phyloP scores from a whole-genome alignment of 2,888 invertebrate species.

The Drepanosiphum platanoidis region DNA sequence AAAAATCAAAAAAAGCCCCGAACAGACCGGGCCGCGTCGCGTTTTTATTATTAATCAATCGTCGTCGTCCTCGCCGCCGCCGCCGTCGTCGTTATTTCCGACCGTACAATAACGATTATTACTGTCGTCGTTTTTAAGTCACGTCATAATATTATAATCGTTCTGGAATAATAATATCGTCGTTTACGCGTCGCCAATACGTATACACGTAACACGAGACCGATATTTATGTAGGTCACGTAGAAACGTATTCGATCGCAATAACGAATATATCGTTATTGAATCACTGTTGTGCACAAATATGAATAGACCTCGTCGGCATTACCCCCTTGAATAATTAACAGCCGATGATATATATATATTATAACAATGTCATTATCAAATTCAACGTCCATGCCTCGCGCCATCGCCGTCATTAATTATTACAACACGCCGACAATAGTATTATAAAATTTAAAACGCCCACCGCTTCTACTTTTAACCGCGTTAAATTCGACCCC shows the following conservation, averaged over 20 bases:
- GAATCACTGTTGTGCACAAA: not conserved
- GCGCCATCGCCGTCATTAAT: not conserved
- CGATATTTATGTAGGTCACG: not conserved
- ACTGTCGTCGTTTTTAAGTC: not conserved
- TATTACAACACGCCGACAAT: constrained; percentile 30
- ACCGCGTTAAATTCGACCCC: too few species aligned
- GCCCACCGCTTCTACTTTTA: not conserved
- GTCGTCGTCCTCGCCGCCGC: not conserved
- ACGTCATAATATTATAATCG: not conserved
- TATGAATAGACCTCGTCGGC: not conserved
- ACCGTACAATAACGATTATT: too few species aligned
- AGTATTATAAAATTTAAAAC: not conserved
- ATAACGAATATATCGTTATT: constrained; percentile 6
- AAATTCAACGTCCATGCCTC: not conserved
- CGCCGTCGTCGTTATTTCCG: not conserved
- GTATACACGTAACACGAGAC: not conserved
- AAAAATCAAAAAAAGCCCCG: too few species aligned
- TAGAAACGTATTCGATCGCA: not conserved
- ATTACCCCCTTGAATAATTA: constrained; percentile 15
- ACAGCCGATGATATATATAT: constrained; percentile 4
- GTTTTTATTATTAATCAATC: not conserved
- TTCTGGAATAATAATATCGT: not conserved
- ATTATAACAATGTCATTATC: constrained; percentile 4
- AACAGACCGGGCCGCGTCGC: too few species aligned
- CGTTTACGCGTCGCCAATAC: not conserved